phyloP scores from a whole-genome alignment of 2,113 vertebrate genomes.

The Bucco capensis region DNA sequence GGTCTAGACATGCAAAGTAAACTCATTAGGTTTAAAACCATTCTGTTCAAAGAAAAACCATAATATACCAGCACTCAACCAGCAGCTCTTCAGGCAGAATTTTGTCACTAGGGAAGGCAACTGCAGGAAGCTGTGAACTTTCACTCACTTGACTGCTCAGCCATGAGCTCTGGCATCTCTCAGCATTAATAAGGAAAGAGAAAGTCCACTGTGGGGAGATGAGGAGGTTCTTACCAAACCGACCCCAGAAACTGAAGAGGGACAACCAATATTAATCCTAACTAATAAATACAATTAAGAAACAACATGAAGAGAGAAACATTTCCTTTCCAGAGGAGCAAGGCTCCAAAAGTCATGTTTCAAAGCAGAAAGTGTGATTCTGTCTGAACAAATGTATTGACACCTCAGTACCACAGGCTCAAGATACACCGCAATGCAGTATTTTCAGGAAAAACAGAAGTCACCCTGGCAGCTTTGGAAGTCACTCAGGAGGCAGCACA shows the following conservation, averaged over 20 bases:
- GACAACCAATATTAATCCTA: neutral
- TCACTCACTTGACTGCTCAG: neutral
- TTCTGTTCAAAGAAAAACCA: neutral
- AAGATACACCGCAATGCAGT: neutral
- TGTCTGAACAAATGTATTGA: neutral
- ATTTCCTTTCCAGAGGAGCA: neutral
- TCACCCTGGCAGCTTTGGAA: neutral
- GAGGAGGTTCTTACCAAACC: neutral
- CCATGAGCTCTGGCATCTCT: neutral
- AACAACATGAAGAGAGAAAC: neutral
- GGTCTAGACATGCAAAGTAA: neutral
- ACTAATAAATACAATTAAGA: neutral
- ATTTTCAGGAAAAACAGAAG: neutral
- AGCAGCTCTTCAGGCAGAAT: neutral
- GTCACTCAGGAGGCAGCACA: neutral
- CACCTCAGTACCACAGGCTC: neutral
- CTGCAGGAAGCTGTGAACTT: neutral
- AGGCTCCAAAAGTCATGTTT: neutral
- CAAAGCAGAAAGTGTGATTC: neutral
- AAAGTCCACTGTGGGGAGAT: neutral
- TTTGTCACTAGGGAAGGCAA: neutral
- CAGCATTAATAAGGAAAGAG: neutral
- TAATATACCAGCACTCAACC: neutral
- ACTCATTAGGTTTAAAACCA: neutral
- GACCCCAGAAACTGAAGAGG: neutral